Conservation (phyloP, 2,113 vertebrate species). For the Suricata suricatta region DNA sequence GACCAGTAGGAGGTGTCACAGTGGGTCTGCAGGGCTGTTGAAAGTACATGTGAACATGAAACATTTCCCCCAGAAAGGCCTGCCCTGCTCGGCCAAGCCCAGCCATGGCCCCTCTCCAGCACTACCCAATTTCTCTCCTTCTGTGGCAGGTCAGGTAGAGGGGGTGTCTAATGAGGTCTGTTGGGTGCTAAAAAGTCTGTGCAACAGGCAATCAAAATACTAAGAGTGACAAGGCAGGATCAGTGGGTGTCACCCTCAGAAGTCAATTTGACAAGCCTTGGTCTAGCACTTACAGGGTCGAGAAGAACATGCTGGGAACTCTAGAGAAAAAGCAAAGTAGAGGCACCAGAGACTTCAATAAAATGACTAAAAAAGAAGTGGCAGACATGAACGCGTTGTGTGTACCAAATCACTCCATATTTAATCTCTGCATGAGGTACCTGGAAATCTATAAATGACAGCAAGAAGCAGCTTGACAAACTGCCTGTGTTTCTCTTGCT, state of each 20-base stretch:
- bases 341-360: slow-evolving; percentile 34
- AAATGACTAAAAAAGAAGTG: slow-evolving; percentile 70
- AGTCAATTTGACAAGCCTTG: slow-evolving; percentile 57
- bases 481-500: neutral
- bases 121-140: neutral
- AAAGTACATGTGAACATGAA: neutral
- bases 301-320: slow-evolving; percentile 60
- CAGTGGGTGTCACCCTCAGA: slow-evolving; percentile 61
- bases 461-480: slow-evolving; percentile 19
- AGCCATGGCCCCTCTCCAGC: neutral
- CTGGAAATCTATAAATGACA: slow-evolving; percentile 61
- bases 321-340: slow-evolving; percentile 55
- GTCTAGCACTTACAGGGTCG: slow-evolving; percentile 70
- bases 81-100: neutral
- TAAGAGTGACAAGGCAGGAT: slow-evolving; percentile 49
- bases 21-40: accelerated
- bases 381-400: slow-evolving; percentile 52
- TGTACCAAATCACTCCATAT: slow-evolving; percentile 61
- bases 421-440: slow-evolving; percentile 63
- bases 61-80: neutral
- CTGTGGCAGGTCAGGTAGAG: neutral
- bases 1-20: neutral
- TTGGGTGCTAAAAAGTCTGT: slow-evolving; percentile 44
- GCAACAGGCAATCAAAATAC: slow-evolving; percentile 59
- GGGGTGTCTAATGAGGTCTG: slow-evolving; percentile 4